phyloP scores from a whole-genome alignment of 2,888 invertebrate species.

The Epiblema foenella region DNA sequence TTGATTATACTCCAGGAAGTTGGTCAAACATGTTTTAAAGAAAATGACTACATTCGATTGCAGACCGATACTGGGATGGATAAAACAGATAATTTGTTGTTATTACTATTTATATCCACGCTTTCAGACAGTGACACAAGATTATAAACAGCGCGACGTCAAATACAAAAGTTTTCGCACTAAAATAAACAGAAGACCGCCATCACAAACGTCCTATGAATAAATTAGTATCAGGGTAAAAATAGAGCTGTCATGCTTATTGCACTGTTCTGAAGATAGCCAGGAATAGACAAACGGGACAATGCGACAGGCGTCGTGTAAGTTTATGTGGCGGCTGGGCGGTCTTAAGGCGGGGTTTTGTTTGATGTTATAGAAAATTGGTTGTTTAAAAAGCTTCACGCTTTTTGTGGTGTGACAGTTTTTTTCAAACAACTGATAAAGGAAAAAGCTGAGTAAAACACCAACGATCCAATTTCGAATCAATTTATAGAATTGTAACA shows the following conservation, averaged over 20 bases:
- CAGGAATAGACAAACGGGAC: constrained; percentile 56
- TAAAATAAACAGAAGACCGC: constrained; percentile 20
- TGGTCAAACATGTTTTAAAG: too few species aligned
- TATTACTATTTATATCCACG: not conserved
- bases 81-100: too few species aligned
- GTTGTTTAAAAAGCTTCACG: too few species aligned
- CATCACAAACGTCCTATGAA: constrained; percentile 25
- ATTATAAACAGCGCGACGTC: not conserved
- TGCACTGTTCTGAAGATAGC: constrained; percentile 28
- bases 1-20: too few species aligned
- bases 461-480: too few species aligned
- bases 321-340: constrained; percentile 54
- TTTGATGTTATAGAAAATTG: not conserved
- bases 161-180: constrained; percentile 28
- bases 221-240: constrained; percentile 38
- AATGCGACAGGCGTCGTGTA: constrained; percentile 58
- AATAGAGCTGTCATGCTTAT: constrained; percentile 39
- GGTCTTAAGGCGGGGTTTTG: constrained; percentile 52
- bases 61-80: too few species aligned
- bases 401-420: too few species aligned
- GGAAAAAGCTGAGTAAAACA: too few species aligned
- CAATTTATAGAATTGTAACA: too few species aligned
- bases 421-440: too few species aligned
- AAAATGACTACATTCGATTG: too few species aligned
- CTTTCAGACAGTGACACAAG: not conserved